These are phyloP conservation scores for Galagoides demidoff DNA, from an alignment of 2,797 vertebrate species.

Conservation along the genomic window DNA sequence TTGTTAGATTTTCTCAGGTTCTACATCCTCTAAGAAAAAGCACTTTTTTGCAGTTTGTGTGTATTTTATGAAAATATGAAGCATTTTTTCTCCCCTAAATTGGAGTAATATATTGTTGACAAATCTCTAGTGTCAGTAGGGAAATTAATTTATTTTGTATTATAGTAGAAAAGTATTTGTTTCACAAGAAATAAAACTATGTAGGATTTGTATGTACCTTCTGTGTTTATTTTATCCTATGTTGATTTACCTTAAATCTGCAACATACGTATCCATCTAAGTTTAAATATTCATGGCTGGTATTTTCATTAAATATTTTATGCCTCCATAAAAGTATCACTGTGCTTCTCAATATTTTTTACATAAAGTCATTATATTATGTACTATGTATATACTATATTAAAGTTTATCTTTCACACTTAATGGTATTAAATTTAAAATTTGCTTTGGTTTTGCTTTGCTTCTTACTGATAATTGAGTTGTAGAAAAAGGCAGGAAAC, in stretches of 20 bases:
- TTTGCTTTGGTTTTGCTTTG: slow-evolving; percentile 34
- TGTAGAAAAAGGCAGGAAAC: slow-evolving; percentile 36
- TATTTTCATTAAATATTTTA: slow-evolving; percentile 53
- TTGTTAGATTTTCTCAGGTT: slow-evolving; percentile 13
- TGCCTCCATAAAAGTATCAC: slow-evolving; percentile 54
- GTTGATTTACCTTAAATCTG: slow-evolving; percentile 57
- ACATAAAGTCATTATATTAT: slow-evolving; percentile 18
- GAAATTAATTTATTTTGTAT: slow-evolving; percentile 56
- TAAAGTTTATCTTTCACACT: slow-evolving; percentile 34
- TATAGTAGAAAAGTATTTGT: slow-evolving; percentile 47
- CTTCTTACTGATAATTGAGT: slow-evolving; percentile 42
- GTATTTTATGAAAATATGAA: slow-evolving; percentile 55
- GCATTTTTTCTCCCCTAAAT: neutral
- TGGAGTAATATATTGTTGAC: slow-evolving; percentile 37
- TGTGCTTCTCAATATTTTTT: slow-evolving; percentile 49
- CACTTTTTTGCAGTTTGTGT: slow-evolving; percentile 58
- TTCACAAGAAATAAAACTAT: slow-evolving; percentile 70
- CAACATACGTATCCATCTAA: slow-evolving; percentile 20
- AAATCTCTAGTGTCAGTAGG: slow-evolving; percentile 1
- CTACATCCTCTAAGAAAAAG: neutral
- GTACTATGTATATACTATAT: neutral
- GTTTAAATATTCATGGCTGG: slow-evolving; percentile 34
- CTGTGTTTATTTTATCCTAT: slow-evolving; percentile 59
- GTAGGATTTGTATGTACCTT: slow-evolving; percentile 39
- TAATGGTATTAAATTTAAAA: slow-evolving; percentile 39